These are phyloP conservation scores for Dendroctonus valens DNA, from an alignment of 1,140 invertebrate genomes.

Conservation along the genomic window DNA sequence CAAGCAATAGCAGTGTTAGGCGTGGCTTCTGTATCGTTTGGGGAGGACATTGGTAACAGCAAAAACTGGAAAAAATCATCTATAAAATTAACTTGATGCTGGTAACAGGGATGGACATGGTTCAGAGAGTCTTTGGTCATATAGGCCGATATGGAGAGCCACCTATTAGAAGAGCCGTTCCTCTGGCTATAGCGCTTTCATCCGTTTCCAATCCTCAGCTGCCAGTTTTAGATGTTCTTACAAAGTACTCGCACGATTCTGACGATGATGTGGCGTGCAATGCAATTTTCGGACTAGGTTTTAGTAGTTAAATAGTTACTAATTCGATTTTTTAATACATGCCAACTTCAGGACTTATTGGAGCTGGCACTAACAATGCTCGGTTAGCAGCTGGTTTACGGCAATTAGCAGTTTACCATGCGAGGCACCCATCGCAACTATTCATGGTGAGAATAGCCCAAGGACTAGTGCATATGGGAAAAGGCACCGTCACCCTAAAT, in stretches of 20 bases:
- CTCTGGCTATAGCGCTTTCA: conserved; percentile 72
- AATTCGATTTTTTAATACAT: not conserved
- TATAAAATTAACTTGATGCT: not conserved
- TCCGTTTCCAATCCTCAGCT: conserved; percentile 81
- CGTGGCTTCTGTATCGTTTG: conserved; percentile 65
- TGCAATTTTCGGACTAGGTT: conserved; percentile 85
- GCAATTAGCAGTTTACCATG: conserved; percentile 82
- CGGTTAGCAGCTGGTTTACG: conserved; percentile 81
- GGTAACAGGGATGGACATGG: conserved; percentile 67
- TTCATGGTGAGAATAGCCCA: conserved; percentile 81
- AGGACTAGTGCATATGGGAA: conserved; percentile 80
- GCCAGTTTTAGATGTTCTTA: conserved; percentile 74
- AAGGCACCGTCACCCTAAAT: conserved; percentile 82
- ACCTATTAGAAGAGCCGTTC: conserved; percentile 66
- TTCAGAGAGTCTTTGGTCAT: conserved; percentile 73
- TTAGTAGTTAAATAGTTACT: not conserved
- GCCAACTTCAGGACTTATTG: conserved; percentile 53
- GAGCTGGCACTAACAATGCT: conserved; percentile 75
- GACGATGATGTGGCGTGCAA: conserved; percentile 84
- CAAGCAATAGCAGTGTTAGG: conserved; percentile 43
- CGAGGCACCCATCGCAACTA: conserved; percentile 75
- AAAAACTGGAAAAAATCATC: not conserved
- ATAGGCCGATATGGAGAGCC: conserved; percentile 55
- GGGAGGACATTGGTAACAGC: conserved; percentile 68
- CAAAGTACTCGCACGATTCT: conserved; percentile 86